These are phyloP conservation scores for Cherax quadricarinatus DNA, from an alignment of 1,140 invertebrate genomes.

Conservation along the genomic window DNA sequence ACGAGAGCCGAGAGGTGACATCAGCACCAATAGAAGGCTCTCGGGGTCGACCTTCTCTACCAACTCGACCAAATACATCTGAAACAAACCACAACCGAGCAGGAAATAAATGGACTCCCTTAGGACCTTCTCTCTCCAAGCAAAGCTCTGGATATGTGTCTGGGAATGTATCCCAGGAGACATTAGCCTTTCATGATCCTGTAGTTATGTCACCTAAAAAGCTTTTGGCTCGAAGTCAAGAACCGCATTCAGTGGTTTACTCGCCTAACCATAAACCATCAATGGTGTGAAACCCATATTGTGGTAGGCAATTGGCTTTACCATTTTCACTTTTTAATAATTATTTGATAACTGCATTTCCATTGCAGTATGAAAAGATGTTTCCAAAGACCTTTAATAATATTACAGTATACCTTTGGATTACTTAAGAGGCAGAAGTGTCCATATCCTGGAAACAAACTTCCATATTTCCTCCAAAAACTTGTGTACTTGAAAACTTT, in stretches of 20 bases:
- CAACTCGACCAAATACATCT: conserved; percentile 53
- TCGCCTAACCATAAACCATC: conserved; percentile 55
- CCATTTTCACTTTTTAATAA: not conserved
- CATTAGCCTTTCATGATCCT: conserved; percentile 62
- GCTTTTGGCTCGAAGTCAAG: conserved; percentile 51
- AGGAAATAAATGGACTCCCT: conserved; percentile 37
- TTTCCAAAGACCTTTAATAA: not conserved
- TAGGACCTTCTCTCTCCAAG: conserved; percentile 49
- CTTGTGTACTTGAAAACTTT: not conserved
- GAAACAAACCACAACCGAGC: conserved; percentile 52
- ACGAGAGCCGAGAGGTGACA: conserved; percentile 45
- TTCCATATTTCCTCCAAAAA: not conserved
- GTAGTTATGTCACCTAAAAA: conserved; percentile 65
- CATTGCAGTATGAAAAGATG: not conserved
- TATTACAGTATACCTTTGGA: not conserved
- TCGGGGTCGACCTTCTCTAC: conserved; percentile 22
- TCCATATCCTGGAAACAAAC: not conserved
- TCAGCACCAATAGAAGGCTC: conserved; percentile 58
- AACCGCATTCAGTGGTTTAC: conserved; percentile 58
- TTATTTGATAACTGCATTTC: conserved; percentile 16
- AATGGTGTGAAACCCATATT: conserved; percentile 45
- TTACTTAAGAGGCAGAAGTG: conserved; percentile 8
- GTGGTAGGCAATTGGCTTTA: conserved; percentile 5
- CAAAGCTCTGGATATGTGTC: conserved; percentile 63
- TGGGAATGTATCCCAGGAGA: conserved; percentile 59